Evolutionary conservation across 2,888 invertebrate genomes (phyloP).

Genomic region (Resseliella maxima): DNA sequence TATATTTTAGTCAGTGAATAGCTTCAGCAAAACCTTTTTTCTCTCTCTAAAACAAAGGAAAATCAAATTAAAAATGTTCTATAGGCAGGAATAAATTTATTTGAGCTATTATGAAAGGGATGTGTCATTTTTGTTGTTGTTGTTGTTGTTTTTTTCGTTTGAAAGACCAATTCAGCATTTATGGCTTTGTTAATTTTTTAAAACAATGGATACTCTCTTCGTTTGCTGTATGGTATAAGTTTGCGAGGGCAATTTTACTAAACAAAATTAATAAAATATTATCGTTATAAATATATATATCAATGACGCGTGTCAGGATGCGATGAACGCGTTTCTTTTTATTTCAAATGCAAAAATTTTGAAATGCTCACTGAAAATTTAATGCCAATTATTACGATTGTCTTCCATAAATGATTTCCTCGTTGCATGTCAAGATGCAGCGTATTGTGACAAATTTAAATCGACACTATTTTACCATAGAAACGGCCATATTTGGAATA

Average conservation of each 20-base stretch:
- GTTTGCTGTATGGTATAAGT: background rate
- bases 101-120: background rate
- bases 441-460: no score
- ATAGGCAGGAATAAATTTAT: background rate
- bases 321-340: background rate
- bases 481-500: no score
- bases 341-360: background rate
- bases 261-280: conserved; percentile 31
- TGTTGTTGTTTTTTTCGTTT: background rate
- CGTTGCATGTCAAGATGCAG: no score
- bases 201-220: background rate
- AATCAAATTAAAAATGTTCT: background rate
- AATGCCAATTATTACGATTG: no score
- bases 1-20: conserved; percentile 45
- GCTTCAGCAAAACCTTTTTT: background rate
- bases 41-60: background rate
- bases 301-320: conserved; percentile 1
- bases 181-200: conserved; percentile 1
- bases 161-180: conserved; percentile 23
- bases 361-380: background rate
- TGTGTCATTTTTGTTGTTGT: no score
- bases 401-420: no score
- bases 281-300: background rate
- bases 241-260: background rate
- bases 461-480: no score